Evolutionary conservation across 2,113 vertebrate genomes (phyloP), one percentile per base, ranked within the genome.

Genomic region (Callocephalon fimbriatum): DNA sequence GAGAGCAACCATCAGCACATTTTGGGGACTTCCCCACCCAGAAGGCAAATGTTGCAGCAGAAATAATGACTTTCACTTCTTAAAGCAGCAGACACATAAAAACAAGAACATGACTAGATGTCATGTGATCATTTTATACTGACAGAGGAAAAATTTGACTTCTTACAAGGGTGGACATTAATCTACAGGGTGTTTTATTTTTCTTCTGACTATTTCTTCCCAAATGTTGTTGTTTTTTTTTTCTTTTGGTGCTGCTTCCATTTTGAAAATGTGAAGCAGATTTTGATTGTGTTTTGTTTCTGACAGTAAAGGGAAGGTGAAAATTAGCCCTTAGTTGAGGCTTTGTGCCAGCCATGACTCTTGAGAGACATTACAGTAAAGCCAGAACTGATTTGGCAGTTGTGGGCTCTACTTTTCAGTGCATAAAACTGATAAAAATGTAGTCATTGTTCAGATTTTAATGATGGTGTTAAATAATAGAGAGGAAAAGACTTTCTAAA

Each of bases 1-100:
- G 73, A 70, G 15, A 59, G 18, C 35, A 59, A 50, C 86, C 82
- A 77, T 75, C 65, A 92, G 15, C 71, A 71, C 38, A 47, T 31
- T 14, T 15, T 32, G 54, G 50, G 83, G 77, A 93, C 70, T 96
- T 95, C 66, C 93, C 56, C 84, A 15, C 25, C 65, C 79, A 48
- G 42, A 86, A 92, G 65, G 48, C 50, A 88, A 95, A 68, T 44
- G 7, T 67, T 93, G 65, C 65, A 74, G 32, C 59, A 94, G 82
- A 84, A 92, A 29, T 47, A 83, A 17, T 23, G 56, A 88, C 86
- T 96, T 96, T 93, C 86, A 86, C 90, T 94, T 92, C 85, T 93
- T 86, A 74, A 80, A 86, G 82, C 40, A 63, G 19, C 32, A 92
- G 3, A 5, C 15, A 54, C 8, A 5, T 38, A 29, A 63, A 32